Percentiles rank a stretch among this genome's conserved stretches.
phyloP scores from a whole-genome alignment of 1,140 invertebrate species.

The Mamestra configurata region DNA sequence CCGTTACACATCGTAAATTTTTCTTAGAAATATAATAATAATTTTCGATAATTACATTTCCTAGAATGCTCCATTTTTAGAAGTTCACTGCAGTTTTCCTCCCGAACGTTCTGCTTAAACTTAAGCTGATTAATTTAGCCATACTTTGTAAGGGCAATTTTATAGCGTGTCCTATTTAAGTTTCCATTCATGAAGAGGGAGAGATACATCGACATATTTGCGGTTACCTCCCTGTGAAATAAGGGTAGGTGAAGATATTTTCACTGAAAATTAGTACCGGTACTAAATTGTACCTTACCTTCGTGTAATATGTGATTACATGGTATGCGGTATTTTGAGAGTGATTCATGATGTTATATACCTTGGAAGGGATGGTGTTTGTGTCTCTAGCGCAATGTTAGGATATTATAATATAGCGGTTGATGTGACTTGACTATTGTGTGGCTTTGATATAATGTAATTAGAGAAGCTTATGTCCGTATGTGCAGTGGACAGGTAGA shows the following conservation, averaged over 20 bases:
- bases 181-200: not conserved
- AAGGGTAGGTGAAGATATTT: conserved; percentile 16
- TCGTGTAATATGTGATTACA: conserved; percentile 26
- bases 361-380: not conserved
- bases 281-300: conserved; percentile 33
- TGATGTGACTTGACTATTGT: not conserved
- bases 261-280: conserved; percentile 6
- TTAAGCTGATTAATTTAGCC: not conserved
- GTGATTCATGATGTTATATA: conserved; percentile 37
- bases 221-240: not conserved
- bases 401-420: not conserved
- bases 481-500: too few species aligned
- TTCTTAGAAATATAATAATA: too few species aligned
- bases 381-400: not conserved
- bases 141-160: not conserved
- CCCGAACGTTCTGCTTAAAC: not conserved
- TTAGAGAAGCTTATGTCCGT: too few species aligned
- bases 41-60: too few species aligned
- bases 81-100: not conserved
- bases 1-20: too few species aligned
- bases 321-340: not conserved
- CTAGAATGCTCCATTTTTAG: not conserved
- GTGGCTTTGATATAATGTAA: too few species aligned
- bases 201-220: conserved; percentile 32
- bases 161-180: conserved; percentile 1